Base-by-base conservation (phyloP, 2,797 vertebrate species). In the Morelia viridis region DNA sequence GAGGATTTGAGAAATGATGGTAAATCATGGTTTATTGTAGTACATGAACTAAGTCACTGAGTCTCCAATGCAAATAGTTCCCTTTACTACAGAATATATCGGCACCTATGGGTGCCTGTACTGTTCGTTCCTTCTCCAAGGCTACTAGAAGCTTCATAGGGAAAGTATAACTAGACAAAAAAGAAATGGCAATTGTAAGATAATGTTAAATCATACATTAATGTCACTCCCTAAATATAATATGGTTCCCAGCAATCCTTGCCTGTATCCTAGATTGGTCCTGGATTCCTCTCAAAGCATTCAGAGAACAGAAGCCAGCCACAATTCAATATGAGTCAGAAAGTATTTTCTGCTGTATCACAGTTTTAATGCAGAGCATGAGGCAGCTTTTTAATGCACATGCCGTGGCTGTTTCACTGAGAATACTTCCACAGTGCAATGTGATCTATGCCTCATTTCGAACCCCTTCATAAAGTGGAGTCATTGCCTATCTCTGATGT, bases 301-400 rank as follows among this genome's bases (percentile, higher is more conserved):
- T 62, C 3, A 50, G 26, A 58, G 61, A 24, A 65, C 50, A 68
- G 58, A 57, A 92, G 68, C n/a, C 10, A 46, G 64, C n/a, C 57
- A 64, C 5, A n/a, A 87, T n/a, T 88, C 68, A 87, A 35, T 88
- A 56, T 11, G 28, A 64, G 50, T 88, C 89, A 60, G 89, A 46
- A 84, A 56, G 57, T 31, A 15, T 26, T 90, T 88, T 84, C 89
- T 68, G 68, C 92, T 84, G 60, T 84, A 53, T 90, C 92, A 84
- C 41, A 50, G 60, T 65, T 88, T 68, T 50, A 84, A 84, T 65
- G 50, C 28, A 41, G 89, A 53, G 60, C 31, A 58, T 87, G 58
- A 88, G 92, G 53, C 85, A 88, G 85, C 85, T 83, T 57, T 28
- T 84, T 31, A 12, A 15, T 87, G 41, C 85, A 53, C 19, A 26